Conservation (phyloP, 2,797 vertebrate species). For the Hapalemur alaotrensis region DNA sequence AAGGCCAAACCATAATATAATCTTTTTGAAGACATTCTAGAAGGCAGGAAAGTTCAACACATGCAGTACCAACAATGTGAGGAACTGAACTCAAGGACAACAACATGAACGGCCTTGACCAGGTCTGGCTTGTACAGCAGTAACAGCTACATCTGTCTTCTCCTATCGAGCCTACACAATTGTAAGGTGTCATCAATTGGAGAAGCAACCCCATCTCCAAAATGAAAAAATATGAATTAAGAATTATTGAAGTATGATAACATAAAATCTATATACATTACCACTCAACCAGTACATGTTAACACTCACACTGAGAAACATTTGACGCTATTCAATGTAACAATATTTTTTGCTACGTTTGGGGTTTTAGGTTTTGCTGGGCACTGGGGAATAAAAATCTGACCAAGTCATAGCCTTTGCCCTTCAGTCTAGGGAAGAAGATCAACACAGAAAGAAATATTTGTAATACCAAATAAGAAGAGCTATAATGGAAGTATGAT, state of each 20-base stretch:
- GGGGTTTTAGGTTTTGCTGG: background rate
- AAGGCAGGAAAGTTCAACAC: background rate
- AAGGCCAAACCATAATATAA: background rate
- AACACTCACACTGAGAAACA: background rate
- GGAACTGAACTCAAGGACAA: background rate
- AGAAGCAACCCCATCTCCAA: background rate
- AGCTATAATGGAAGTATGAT: background rate
- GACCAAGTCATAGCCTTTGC: background rate
- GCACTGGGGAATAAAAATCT: background rate
- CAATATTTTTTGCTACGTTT: background rate
- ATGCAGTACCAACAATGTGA: background rate
- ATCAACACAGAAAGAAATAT: background rate
- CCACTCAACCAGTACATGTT: background rate
- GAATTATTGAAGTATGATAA: background rate
- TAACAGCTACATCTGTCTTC: background rate
- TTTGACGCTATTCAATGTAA: background rate
- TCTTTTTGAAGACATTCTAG: background rate
- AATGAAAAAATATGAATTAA: background rate
- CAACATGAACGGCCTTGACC: background rate
- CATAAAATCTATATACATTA: background rate
- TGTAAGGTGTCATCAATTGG: background rate
- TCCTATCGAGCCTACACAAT: background rate
- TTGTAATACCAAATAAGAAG: background rate
- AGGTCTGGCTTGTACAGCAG: background rate
- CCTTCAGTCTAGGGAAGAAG: background rate